Evolutionary conservation across 1,140 invertebrate genomes (phyloP), one percentile per base, ranked within the genome.

Genomic region (Amphibalanus amphitrite): DNA sequence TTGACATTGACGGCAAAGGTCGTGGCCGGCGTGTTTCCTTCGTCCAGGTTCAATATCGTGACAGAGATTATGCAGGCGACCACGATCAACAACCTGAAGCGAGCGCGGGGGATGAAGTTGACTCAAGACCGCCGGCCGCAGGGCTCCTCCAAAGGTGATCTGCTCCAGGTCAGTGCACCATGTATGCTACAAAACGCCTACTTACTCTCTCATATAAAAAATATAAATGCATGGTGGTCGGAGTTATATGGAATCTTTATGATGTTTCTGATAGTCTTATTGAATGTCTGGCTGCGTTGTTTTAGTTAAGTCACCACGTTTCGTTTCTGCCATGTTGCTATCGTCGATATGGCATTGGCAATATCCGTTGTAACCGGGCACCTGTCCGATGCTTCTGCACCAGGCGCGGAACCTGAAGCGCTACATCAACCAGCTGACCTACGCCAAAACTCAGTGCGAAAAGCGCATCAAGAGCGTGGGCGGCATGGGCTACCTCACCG

Each of bases 11-110:
- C 67, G 67, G 73, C 23, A 70, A 67, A 15, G 25, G n/a, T 38
- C 38, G 38, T 17, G 38, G 6, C 38, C 38, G 17, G 38, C 38
- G n/a, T 38, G 20, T 70, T 69, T 68, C 30, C 30, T 72, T 69
- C 65, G 81, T 82, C 33, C 76, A 90, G 89, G 72, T 91, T 89
- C 74, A 90, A 91, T 76, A 92, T 95, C 74, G 88, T 94, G 0
- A 91, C 88, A 29, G 92, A 94, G 83, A 89, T 95, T 74, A 93
- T 95, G 89, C 91, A 95, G 83, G 91, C 92, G 0, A 93, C 92
- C 59, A 92, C 90, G 3, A 85, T 93, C 71, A 91, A 93, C 81
- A 93, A 92, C 78, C 82, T 94, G 69, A 93, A 93, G 81, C 84
- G 90, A 76, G 86, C 89, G 17, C 89, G 92, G 82, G 89, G 89